Evolutionary conservation across 2,113 vertebrate genomes (phyloP).

Genomic region (Spheniscus mendiculus): DNA sequence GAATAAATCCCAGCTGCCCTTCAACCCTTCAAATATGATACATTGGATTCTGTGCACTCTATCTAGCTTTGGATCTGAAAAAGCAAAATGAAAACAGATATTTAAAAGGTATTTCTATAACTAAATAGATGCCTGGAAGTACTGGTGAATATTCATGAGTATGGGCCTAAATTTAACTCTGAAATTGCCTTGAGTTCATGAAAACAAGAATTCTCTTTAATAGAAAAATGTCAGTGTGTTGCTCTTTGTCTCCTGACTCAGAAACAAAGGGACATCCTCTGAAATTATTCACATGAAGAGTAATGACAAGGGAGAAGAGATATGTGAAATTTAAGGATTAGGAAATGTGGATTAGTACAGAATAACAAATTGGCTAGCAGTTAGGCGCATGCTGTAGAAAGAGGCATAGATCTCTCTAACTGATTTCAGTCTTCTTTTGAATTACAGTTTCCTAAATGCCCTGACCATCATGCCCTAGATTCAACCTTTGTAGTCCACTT

Average conservation of each 20-base stretch:
- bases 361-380: background rate
- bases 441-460: background rate
- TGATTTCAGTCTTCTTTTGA: background rate
- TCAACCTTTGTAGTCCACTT: background rate
- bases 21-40: slow-evolving; percentile 23
- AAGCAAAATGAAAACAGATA: background rate
- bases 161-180: background rate
- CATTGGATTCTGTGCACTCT: background rate
- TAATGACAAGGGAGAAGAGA: background rate
- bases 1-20: slow-evolving; percentile 28
- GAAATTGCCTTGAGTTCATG: background rate
- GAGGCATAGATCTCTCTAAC: background rate
- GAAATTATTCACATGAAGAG: background rate
- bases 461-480: background rate
- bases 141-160: background rate
- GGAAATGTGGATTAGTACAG: background rate
- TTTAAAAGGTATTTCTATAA: background rate
- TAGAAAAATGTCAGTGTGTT: background rate
- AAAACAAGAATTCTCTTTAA: background rate
- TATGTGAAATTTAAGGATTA: background rate
- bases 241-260: background rate
- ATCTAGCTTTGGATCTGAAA: background rate
- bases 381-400: background rate
- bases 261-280: background rate
- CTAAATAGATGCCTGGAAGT: background rate